These are phyloP conservation scores for Dasyprocta punctata DNA, from an alignment of 2,113 vertebrate species.

Conservation along the genomic window DNA sequence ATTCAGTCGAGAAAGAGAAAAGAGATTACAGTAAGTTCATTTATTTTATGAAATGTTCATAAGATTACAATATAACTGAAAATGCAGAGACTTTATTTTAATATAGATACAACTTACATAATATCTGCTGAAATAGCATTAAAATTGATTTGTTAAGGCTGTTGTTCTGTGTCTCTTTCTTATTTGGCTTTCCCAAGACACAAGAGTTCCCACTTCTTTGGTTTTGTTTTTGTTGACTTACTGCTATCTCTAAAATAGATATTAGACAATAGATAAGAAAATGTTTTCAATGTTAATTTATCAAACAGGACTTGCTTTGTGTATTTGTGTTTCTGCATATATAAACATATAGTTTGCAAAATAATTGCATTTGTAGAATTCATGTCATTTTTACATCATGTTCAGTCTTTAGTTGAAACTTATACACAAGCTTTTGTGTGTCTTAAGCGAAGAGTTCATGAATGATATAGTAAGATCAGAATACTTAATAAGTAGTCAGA, in stretches of 20 bases:
- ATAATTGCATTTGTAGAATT: neutral
- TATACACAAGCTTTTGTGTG: neutral
- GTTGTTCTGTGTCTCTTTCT: neutral
- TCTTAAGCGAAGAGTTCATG: neutral
- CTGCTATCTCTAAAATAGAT: neutral
- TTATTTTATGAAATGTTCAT: neutral
- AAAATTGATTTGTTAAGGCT: neutral
- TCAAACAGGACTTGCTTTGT: neutral
- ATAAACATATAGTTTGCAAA: neutral
- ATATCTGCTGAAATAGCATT: slow-evolving; percentile 6
- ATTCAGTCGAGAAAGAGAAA: neutral
- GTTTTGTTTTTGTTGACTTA: neutral
- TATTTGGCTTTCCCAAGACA: slow-evolving; percentile 5
- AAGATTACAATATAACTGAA: neutral
- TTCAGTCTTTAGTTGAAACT: slow-evolving; percentile 41
- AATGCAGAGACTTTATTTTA: neutral
- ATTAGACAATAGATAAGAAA: neutral
- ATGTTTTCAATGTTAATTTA: neutral
- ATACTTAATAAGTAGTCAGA: neutral
- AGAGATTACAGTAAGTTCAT: neutral
- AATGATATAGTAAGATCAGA: neutral
- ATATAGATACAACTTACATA: slow-evolving; percentile 4
- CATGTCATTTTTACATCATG: neutral
- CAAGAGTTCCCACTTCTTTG: neutral
- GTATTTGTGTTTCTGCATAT: neutral